A percentile compares a stretch with the other conserved stretches of the same genome.
These are phyloP conservation scores for Achroia grisella DNA, from an alignment of 1,140 invertebrate species.

Conservation along the genomic window DNA sequence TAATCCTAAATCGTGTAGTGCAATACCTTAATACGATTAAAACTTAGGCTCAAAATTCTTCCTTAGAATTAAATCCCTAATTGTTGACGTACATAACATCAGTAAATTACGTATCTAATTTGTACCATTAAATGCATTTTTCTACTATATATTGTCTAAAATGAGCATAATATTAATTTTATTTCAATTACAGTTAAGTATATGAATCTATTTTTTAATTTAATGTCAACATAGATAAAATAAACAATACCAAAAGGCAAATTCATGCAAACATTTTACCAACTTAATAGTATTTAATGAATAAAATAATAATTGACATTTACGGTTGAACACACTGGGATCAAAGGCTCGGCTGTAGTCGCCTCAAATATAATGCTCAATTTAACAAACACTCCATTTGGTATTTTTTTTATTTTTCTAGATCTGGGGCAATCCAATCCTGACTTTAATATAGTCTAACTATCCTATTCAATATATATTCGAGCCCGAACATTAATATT, in stretches of 20 bases:
- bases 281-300: conserved; percentile 2
- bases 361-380: too few relatives aligned
- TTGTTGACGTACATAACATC: conserved; percentile 14
- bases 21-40: neutral
- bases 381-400: too few relatives aligned
- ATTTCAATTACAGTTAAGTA: neutral
- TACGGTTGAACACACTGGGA: conserved; percentile 7
- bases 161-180: conserved; percentile 29
- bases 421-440: too few relatives aligned
- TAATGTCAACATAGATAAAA: neutral
- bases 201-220: too few relatives aligned
- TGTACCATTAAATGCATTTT: conserved; percentile 50
- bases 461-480: too few relatives aligned
- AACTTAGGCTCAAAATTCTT: conserved; percentile 13
- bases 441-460: too few relatives aligned
- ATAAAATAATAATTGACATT: conserved; percentile 8
- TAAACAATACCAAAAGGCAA: neutral
- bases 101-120: conserved; percentile 38
- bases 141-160: conserved; percentile 44
- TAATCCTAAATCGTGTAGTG: too few relatives aligned
- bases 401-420: too few relatives aligned
- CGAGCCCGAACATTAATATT: neutral
- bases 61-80: conserved; percentile 14
- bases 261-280: neutral
- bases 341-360: conserved; percentile 6